Conservation (phyloP, 2,888 invertebrate genomes). For the Harmothoe impar region DNA sequence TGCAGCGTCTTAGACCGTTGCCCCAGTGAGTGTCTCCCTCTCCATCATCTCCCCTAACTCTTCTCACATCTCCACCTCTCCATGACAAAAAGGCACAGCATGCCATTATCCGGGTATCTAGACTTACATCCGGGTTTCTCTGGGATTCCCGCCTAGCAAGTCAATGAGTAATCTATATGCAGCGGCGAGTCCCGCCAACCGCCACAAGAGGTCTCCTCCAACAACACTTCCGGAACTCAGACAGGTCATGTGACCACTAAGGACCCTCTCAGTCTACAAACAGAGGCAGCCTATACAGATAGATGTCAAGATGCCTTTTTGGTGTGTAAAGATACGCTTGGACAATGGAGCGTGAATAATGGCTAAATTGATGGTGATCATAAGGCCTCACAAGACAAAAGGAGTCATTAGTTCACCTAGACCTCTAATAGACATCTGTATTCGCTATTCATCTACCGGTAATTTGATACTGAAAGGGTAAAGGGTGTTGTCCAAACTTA, state of each 20-base stretch:
- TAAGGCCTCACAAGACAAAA: too few relatives aligned
- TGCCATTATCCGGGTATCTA: background rate
- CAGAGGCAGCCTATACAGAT: background rate
- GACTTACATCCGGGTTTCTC: background rate
- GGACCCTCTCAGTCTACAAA: background rate
- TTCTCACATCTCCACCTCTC: background rate
- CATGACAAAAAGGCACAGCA: background rate
- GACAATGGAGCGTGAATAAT: background rate
- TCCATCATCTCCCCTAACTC: background rate
- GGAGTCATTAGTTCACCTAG: too few relatives aligned
- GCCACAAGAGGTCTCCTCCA: background rate
- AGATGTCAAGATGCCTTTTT: background rate
- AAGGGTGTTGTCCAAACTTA: too few relatives aligned
- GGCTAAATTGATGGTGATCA: too few relatives aligned
- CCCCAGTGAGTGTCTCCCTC: background rate
- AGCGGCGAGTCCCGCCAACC: background rate
- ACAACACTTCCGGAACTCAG: background rate
- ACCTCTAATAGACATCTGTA: too few relatives aligned
- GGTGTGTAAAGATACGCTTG: background rate
- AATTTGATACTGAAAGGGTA: too few relatives aligned
- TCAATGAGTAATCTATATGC: constrained; percentile 13
- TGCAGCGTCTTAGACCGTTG: too few relatives aligned
- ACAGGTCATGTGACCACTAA: background rate
- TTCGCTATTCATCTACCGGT: too few relatives aligned
- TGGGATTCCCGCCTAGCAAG: background rate